Conservation (phyloP, 1,140 invertebrate species). For the Drosophila busckii region DNA sequence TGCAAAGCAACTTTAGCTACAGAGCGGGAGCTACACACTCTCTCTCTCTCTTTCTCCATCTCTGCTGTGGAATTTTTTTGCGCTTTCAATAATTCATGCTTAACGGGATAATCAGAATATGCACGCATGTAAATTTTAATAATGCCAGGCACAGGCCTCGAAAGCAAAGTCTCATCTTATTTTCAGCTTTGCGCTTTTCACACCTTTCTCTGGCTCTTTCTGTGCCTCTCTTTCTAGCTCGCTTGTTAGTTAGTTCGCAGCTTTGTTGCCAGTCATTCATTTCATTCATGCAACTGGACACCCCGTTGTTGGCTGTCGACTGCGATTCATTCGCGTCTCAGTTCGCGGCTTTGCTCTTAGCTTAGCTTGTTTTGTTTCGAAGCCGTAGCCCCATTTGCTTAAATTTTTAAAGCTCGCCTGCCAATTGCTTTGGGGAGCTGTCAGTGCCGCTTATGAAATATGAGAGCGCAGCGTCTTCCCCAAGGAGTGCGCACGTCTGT, state of each 20-base stretch:
- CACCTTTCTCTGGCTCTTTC: neutral
- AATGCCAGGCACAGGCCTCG: slow-evolving; percentile 50
- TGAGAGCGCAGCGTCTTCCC: too few species aligned
- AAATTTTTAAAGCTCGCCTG: slow-evolving; percentile 54
- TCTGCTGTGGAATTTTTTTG: slow-evolving; percentile 68
- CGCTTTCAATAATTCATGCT: slow-evolving; percentile 76
- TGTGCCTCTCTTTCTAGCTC: neutral
- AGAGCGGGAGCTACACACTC: neutral
- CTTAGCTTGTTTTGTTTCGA: too few species aligned
- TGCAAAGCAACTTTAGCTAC: slow-evolving; percentile 39
- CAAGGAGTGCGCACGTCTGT: too few species aligned
- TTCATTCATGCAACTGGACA: slow-evolving; percentile 50
- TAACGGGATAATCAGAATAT: slow-evolving; percentile 76
- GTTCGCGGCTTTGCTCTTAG: slow-evolving; percentile 47
- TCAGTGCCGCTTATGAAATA: slow-evolving; percentile 58
- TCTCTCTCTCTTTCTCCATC: slow-evolving; percentile 24
- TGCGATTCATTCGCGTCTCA: slow-evolving; percentile 63
- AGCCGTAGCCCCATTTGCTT: too few species aligned
- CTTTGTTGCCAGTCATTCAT: slow-evolving; percentile 73
- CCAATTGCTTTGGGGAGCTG: slow-evolving; percentile 53
- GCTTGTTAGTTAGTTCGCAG: neutral
- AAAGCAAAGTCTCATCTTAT: too few species aligned
- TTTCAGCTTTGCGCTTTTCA: too few species aligned
- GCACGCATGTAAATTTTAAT: slow-evolving; percentile 74
- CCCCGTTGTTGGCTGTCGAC: slow-evolving; percentile 28